Evolutionary conservation across 2,113 vertebrate species (phyloP), one percentile per base, ranked within the genome.

Genomic region (Pteropus alecto): DNA sequence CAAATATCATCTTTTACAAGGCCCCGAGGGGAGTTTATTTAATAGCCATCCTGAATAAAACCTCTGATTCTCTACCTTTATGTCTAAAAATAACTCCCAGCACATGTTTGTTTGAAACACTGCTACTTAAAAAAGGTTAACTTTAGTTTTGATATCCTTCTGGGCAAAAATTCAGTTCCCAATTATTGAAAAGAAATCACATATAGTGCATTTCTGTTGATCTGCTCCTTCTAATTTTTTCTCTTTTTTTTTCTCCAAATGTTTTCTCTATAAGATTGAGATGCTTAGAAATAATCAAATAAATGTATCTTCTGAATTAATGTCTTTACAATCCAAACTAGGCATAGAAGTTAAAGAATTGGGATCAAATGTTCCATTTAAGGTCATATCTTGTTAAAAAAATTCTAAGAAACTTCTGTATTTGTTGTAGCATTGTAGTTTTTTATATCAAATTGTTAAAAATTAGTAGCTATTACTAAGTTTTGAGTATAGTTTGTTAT

Each of bases 1-100:
- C 97, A 97, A 98, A 97, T 90, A 51, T 73, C 70, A 67, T 94
- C 90, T 96, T 97, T 98, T 97, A 95, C 79, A 96, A 94, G 82
- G n/a, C 54, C 94, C 96, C 38, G 26, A 91, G 65, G 83, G 93
- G 70, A 93, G 73, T 96, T 97, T 96, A 90, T 90, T 97, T 96
- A 94, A 97, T 91, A 96, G 78, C 33, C 93, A 86, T 96, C 68
- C 63, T 79, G 78, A 94, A 93, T 92, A 96, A 97, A 97, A 97
- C 85, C 77, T 91, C 91, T 94, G 63, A 68, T 82, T 61, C 12
- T 86, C 63, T 78, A 96, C 88, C 95, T 97, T 95, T 83, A 91
- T 92, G 82, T 89, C 58, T 92, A 96, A 97, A 97, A 94, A 95
- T 96, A 97, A 95, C 22, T 91, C 56, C 51, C 61, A 90, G 82